Evolutionary conservation across 2,113 vertebrate genomes (phyloP).

Genomic region (Heterochromis multidens): DNA sequence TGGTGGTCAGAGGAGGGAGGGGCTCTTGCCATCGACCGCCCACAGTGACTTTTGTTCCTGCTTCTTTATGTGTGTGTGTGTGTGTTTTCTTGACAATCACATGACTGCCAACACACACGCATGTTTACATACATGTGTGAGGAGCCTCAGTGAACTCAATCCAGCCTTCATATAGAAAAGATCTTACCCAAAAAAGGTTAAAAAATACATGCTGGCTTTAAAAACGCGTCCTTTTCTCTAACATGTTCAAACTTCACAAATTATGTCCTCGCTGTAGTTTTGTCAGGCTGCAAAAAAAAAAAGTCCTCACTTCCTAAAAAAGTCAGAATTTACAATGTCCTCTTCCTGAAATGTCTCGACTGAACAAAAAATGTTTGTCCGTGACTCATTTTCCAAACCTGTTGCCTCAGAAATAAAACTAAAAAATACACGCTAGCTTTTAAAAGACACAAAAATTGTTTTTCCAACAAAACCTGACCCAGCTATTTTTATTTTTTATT

Average conservation of each 20-base stretch:
- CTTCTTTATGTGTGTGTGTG: background rate
- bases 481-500: background rate
- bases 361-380: background rate
- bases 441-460: background rate
- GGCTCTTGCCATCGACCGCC: background rate
- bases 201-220: background rate
- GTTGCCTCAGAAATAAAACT: background rate
- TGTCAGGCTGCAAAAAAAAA: background rate
- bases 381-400: background rate
- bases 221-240: background rate
- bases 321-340: background rate
- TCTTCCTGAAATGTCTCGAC: background rate
- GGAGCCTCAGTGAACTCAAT: background rate
- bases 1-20: conserved; percentile 15
- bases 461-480: background rate
- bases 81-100: background rate
- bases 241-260: background rate
- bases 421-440: background rate
- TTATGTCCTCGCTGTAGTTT: too few species aligned
- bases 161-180: background rate
- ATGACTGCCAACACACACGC: background rate
- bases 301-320: background rate
- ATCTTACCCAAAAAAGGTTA: background rate
- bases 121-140: background rate
- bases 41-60: conserved; percentile 42